Percentiles rank a stretch among this genome's conserved stretches.
Evolutionary conservation across 2,797 vertebrate species (phyloP).

Genomic region (Champsocephalus gunnari): DNA sequence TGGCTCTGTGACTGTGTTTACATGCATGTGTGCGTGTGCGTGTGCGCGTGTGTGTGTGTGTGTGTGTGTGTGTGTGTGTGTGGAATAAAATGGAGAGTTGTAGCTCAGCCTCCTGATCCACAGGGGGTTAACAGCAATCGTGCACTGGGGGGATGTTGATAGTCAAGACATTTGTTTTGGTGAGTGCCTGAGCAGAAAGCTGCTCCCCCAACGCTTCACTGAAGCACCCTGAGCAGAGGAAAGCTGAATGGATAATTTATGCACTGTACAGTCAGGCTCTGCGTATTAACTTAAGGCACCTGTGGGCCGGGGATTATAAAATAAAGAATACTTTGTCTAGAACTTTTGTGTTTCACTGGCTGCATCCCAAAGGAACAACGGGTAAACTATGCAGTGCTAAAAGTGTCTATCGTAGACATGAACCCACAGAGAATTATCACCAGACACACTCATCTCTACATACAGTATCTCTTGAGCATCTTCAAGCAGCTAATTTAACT

Average conservation of each 20-base stretch:
- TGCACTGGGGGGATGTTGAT: constrained; percentile 30
- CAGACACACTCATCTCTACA: not conserved
- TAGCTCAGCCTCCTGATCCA: constrained; percentile 33
- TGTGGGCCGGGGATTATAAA: not conserved
- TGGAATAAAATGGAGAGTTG: constrained; percentile 24
- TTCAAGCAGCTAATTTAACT: not conserved
- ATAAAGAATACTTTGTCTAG: not conserved
- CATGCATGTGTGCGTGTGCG: constrained; percentile 4
- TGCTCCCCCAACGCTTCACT: constrained; percentile 6
- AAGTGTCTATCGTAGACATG: not conserved
- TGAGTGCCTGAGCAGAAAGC: constrained; percentile 33
- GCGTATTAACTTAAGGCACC: constrained; percentile 1
- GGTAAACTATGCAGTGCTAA: not conserved
- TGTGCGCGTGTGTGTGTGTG: not conserved
- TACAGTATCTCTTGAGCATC: not conserved
- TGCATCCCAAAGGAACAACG: not conserved
- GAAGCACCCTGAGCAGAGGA: not conserved
- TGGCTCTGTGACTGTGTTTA: constrained; percentile 19
- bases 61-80: not conserved
- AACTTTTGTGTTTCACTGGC: not conserved
- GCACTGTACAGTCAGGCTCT: constrained; percentile 5
- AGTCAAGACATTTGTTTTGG: constrained; percentile 62
- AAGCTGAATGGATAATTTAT: constrained; percentile 22
- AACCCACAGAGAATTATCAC: not conserved
- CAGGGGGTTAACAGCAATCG: constrained; percentile 36